phyloP scores from a whole-genome alignment of 2,113 vertebrate species.

The Megaleporinus macrocephalus region DNA sequence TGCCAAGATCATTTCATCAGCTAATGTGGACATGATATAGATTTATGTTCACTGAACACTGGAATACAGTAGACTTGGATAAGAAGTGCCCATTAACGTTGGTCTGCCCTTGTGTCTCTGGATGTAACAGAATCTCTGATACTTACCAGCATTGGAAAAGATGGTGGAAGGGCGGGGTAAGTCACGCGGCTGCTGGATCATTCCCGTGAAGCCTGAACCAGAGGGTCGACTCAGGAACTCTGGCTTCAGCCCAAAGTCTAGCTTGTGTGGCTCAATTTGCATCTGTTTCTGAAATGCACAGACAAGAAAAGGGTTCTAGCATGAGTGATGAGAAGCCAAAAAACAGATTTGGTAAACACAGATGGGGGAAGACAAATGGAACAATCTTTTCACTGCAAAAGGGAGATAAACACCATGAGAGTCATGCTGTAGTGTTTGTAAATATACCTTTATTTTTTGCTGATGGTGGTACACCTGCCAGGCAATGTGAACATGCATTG shows the following conservation, averaged over 20 bases:
- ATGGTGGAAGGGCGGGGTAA: slow-evolving; percentile 79
- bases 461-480: slow-evolving; percentile 94
- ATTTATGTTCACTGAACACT: not conserved
- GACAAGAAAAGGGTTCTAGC: slow-evolving; percentile 10
- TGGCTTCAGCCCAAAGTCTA: slow-evolving; percentile 81
- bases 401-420: slow-evolving; percentile 25
- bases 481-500: slow-evolving; percentile 90
- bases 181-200: slow-evolving; percentile 82
- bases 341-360: slow-evolving; percentile 38
- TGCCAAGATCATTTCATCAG: not conserved
- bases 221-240: slow-evolving; percentile 84
- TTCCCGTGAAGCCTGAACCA: slow-evolving; percentile 77
- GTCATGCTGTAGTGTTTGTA: slow-evolving; percentile 1
- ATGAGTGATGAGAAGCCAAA: slow-evolving; percentile 22
- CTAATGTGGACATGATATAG: not conserved
- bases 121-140: not conserved
- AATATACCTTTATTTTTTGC: slow-evolving; percentile 87
- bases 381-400: slow-evolving; percentile 10
- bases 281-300: slow-evolving; percentile 82
- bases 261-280: slow-evolving; percentile 84
- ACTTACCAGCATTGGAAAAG: slow-evolving; percentile 83
- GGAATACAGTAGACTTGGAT: not conserved
- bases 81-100: not conserved
- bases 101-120: slow-evolving; percentile 8
- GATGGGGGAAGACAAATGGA: slow-evolving; percentile 24